These are phyloP conservation scores for Antechinus flavipes DNA, from an alignment of 2,113 vertebrate species.

Conservation along the genomic window DNA sequence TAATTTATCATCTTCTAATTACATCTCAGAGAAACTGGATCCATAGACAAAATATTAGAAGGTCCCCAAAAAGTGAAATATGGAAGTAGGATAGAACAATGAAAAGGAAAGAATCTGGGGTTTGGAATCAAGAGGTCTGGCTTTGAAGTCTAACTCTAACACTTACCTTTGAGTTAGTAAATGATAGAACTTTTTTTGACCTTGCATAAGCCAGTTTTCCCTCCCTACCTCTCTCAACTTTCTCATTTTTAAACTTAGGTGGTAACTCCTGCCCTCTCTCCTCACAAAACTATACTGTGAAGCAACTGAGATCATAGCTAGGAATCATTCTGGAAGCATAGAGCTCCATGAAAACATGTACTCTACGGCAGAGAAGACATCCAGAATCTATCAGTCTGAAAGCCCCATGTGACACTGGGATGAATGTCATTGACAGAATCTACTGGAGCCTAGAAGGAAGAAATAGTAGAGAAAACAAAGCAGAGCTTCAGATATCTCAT, in stretches of 20 bases:
- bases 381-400: not conserved
- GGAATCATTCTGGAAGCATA: not conserved
- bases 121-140: not conserved
- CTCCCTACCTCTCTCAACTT: not conserved
- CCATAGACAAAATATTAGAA: not conserved
- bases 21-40: not conserved
- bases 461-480: not conserved
- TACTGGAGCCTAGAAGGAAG: not conserved
- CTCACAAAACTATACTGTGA: not conserved
- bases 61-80: not conserved
- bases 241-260: not conserved
- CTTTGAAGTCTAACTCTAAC: not conserved
- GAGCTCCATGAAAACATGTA: not conserved
- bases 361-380: not conserved
- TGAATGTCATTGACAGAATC: not conserved
- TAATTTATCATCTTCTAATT: not conserved
- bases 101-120: not conserved
- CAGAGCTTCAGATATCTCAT: not conserved
- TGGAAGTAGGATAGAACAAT: not conserved
- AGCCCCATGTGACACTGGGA: not conserved
- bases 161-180: not conserved
- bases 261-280: not conserved
- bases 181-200: not conserved
- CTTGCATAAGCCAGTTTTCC: not conserved
- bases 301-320: not conserved